Conservation (phyloP, 2,797 vertebrate genomes). For the Lemur catta region DNA sequence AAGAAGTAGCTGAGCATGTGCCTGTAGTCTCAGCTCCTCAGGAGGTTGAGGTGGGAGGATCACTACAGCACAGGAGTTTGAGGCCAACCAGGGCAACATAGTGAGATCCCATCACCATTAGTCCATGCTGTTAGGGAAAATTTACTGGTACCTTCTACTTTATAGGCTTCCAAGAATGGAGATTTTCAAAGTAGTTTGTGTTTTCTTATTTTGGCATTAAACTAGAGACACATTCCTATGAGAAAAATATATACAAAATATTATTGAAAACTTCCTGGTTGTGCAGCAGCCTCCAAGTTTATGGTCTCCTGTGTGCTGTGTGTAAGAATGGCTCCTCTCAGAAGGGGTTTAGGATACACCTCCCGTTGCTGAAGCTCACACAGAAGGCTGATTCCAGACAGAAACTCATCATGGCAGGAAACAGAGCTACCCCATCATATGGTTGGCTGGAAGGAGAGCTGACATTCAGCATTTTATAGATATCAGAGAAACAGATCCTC, state of each 20-base stretch:
- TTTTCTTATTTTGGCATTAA: constrained; percentile 13
- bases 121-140: constrained; percentile 27
- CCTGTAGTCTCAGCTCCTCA: background rate
- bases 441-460: background rate
- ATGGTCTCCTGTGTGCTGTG: background rate
- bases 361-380: background rate
- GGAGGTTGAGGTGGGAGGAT: background rate
- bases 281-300: background rate
- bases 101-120: background rate
- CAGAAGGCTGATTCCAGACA: background rate
- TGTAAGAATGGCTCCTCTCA: background rate
- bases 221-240: background rate
- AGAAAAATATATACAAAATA: background rate
- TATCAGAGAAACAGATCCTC: background rate
- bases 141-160: background rate
- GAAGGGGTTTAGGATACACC: background rate
- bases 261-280: background rate
- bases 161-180: background rate
- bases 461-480: background rate
- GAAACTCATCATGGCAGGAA: accelerated
- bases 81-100: background rate
- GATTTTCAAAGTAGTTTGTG: constrained; percentile 22
- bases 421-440: background rate
- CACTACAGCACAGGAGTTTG: background rate
- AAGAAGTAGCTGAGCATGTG: background rate